These are phyloP conservation scores for Apis laboriosa DNA, from an alignment of 1,140 invertebrate genomes.

Conservation along the genomic window DNA sequence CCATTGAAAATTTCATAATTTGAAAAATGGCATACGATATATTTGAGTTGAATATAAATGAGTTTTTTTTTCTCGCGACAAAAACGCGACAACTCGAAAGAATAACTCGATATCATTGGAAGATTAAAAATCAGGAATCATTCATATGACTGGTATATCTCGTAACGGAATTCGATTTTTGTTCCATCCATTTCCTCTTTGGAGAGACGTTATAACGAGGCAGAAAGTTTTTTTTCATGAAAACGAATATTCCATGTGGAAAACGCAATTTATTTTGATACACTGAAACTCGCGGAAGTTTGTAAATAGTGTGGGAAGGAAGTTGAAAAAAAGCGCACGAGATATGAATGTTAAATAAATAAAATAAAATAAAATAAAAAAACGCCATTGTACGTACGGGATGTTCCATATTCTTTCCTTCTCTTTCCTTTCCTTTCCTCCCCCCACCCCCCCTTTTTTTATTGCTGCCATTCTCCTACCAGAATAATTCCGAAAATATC, in stretches of 20 bases:
- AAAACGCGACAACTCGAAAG: no score
- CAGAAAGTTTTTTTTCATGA: background rate
- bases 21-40: no score
- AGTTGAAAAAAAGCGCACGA: background rate
- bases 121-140: no score
- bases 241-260: background rate
- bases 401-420: background rate
- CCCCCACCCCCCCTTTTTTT: no score
- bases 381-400: background rate
- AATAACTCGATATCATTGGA: no score
- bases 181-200: no score
- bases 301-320: background rate
- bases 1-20: background rate
- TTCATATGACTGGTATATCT: no score
- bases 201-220: background rate
- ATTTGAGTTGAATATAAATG: no score
- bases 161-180: no score
- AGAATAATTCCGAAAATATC: slow-evolving; percentile 6
- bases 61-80: no score
- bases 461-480: background rate
- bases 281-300: background rate
- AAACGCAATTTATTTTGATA: background rate
- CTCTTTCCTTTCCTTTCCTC: no score
- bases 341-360: background rate
- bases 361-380: no score